Conservation (phyloP, 2,797 vertebrate species). For the Poeciliopsis infans region DNA sequence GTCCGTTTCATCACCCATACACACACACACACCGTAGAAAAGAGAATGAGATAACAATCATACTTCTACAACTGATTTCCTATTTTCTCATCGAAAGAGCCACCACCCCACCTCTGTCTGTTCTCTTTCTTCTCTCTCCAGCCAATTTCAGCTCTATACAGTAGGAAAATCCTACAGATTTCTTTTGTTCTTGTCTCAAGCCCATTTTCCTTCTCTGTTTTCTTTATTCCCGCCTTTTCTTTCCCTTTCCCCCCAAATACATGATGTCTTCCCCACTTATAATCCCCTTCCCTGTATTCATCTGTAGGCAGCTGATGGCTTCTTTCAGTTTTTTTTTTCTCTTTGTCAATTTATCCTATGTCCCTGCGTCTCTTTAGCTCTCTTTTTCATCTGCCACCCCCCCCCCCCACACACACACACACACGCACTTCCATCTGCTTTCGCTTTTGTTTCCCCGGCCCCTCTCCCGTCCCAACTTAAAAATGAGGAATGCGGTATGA, state of each 20-base stretch:
- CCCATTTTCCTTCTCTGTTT: constrained; percentile 42
- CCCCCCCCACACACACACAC: no score
- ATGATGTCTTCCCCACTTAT: constrained; percentile 68
- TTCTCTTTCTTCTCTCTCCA: constrained; percentile 60
- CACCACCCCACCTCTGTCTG: constrained; percentile 43
- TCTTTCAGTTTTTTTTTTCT: constrained; percentile 81
- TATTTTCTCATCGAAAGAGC: constrained; percentile 73
- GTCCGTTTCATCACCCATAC: constrained; percentile 65
- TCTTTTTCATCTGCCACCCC: constrained; percentile 65
- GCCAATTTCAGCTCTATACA: constrained; percentile 73
- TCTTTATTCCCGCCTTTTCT: constrained; percentile 28
- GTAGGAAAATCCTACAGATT: constrained; percentile 77
- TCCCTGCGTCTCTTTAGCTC: constrained; percentile 85
- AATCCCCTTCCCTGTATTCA: constrained; percentile 78
- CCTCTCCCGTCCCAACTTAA: constrained; percentile 99
- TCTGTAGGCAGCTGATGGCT: constrained; percentile 84
- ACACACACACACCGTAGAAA: constrained; percentile 38
- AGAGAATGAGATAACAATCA: constrained; percentile 82
- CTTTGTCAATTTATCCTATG: constrained; percentile 85
- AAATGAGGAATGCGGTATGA: constrained; percentile 99
- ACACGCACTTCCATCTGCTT: constrained; percentile 85
- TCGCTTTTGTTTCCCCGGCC: constrained; percentile 94
- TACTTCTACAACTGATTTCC: constrained; percentile 83
- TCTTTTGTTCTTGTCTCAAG: constrained; percentile 75
- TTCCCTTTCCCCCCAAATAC: constrained; percentile 45